These are phyloP conservation scores for Harpegnathos saltator DNA, from an alignment of 1,140 invertebrate genomes.

Conservation along the genomic window DNA sequence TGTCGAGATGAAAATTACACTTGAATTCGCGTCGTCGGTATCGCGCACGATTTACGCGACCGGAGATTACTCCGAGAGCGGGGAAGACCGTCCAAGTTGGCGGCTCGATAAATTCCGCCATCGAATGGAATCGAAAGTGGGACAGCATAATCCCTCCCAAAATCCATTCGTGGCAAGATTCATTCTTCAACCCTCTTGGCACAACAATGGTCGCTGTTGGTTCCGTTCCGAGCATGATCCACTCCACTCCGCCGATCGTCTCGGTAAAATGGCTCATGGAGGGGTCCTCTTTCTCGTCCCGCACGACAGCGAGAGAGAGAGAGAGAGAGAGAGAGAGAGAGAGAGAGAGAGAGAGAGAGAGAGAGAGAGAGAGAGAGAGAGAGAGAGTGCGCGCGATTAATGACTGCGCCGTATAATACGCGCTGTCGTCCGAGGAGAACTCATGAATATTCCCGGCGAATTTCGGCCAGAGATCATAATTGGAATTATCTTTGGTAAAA, in stretches of 20 bases:
- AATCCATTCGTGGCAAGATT: slow-evolving; percentile 70
- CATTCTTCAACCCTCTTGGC: slow-evolving; percentile 71
- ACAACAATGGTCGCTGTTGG: slow-evolving; percentile 66
- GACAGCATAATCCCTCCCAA: slow-evolving; percentile 68
- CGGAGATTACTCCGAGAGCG: slow-evolving; percentile 65
- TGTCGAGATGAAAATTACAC: slow-evolving; percentile 25
- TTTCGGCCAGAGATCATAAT: background rate
- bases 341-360: no score
- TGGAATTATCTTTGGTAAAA: no score
- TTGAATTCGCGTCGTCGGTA: slow-evolving; percentile 41
- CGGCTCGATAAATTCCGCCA: slow-evolving; percentile 69
- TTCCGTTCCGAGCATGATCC: slow-evolving; percentile 63
- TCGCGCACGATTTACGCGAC: slow-evolving; percentile 58
- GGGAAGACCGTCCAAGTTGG: slow-evolving; percentile 49
- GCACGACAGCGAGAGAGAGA: no score
- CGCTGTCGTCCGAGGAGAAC: background rate
- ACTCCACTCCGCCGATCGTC: slow-evolving; percentile 40
- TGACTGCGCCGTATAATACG: slow-evolving; percentile 17
- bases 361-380: no score
- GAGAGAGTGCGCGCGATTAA: no score
- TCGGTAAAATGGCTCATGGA: slow-evolving; percentile 54
- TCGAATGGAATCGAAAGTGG: slow-evolving; percentile 73
- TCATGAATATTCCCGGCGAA: background rate
- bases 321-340: no score
- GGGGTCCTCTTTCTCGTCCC: slow-evolving; percentile 21